These are phyloP conservation scores for Esperia sulphurella DNA, from an alignment of 2,888 invertebrate genomes.

Conservation along the genomic window DNA sequence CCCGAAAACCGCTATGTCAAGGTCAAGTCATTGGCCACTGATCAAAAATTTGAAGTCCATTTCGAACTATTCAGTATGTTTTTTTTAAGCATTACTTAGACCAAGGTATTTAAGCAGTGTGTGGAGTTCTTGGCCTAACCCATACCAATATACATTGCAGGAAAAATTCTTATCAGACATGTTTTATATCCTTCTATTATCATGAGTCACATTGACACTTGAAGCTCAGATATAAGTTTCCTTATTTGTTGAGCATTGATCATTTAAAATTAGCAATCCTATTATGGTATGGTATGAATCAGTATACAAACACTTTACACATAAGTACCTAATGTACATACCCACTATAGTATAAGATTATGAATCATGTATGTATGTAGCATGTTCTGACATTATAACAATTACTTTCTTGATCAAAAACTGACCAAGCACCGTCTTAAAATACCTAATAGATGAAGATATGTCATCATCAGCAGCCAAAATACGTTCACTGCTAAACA, in stretches of 20 bases:
- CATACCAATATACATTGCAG: not conserved
- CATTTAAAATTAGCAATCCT: conserved; percentile 3
- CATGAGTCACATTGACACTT: conserved; percentile 5
- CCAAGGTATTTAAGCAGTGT: no score
- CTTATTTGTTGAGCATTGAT: conserved; percentile 19
- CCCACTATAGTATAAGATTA: not conserved
- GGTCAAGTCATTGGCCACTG: conserved; percentile 27
- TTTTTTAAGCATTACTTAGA: no score
- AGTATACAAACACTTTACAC: not conserved
- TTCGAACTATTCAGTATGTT: not conserved
- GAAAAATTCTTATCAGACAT: conserved; percentile 17
- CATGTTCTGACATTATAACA: no score
- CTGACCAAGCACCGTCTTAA: no score
- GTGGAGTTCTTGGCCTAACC: no score
- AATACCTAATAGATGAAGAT: no score
- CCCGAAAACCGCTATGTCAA: conserved; percentile 47
- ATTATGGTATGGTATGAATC: conserved; percentile 11
- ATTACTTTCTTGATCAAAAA: no score
- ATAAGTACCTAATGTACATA: not conserved
- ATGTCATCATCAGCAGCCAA: no score
- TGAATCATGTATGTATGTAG: conserved; percentile 1
- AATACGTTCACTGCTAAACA: no score
- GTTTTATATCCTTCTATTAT: not conserved
- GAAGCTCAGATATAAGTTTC: conserved; percentile 12
- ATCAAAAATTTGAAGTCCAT: no score